Evolutionary conservation across 2,888 invertebrate species (phyloP), one percentile per base, ranked within the genome.

Genomic region (Anarsia innoxiella): DNA sequence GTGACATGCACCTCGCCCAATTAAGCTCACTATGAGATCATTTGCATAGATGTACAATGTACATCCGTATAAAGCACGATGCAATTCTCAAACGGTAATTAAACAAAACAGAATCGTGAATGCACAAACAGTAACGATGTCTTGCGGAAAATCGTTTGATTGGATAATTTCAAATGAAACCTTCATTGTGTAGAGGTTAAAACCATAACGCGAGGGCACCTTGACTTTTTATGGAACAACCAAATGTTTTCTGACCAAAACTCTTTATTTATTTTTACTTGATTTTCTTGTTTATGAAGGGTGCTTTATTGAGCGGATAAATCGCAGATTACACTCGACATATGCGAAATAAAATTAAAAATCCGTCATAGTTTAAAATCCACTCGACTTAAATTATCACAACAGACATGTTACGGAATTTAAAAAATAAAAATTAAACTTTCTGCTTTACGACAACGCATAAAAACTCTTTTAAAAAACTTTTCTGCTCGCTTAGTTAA

Each of bases 81-180:
- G n/a, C n/a, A 19, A 19, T 5, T 19, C 19, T 6, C 19, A 3
- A 32, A 32, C 32, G 37, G 38, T 41, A 53, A 59, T 59, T 49
- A 54, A 23, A 23, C 9, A 23, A 23, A 14, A 15, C 46, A 44
- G 48, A 51, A 26, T 48, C 42, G 44, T 45, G 45, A 49, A 50
- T 38, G 41, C 40, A 42, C 37, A 45, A 35, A 35, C 12, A 3
- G 49, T 41, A 51, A 45, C 37, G 29, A 39, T 28, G 5, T 34
- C 23, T 40, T 29, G 45, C 55, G 56, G 53, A 61, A 63, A 65
- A 70, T 67, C 51, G 55, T 59, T 62, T 66, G 60, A 70, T 70
- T 66, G 59, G 55, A 53, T 54, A 61, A 60, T 65, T 57, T 46
- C 12, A n/a, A n/a, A n/a, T n/a, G 49, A 27, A 56, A 54, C 66